phyloP scores from a whole-genome alignment of 2,888 invertebrate species.

The Pristionchus entomophagus region DNA sequence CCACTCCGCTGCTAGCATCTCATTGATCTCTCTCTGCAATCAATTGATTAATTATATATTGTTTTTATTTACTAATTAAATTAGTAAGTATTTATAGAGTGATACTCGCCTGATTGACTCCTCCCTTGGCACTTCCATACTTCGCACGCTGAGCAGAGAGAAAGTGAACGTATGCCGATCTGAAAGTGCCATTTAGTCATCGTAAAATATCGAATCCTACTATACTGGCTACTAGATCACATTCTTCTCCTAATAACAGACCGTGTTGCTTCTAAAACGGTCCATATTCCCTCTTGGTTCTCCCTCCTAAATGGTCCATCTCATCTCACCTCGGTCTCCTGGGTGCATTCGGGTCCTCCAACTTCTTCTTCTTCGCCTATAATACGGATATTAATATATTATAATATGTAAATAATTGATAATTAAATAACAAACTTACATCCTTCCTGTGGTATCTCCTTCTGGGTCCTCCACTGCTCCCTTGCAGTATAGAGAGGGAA shows the following conservation, averaged over 20 bases:
- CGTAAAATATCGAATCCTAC: no score
- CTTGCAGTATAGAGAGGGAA: slow-evolving; percentile 24
- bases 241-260: no score
- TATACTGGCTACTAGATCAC: no score
- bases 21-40: slow-evolving; percentile 36
- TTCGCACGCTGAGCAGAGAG: slow-evolving; percentile 40
- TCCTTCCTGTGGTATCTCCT: slow-evolving; percentile 47
- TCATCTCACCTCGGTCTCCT: slow-evolving; percentile 28
- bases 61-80: not conserved
- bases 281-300: no score
- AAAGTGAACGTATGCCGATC: slow-evolving; percentile 46
- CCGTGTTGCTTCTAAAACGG: no score
- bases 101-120: slow-evolving; percentile 17
- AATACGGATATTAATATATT: not conserved
- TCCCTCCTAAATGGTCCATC: not conserved
- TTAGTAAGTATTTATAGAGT: not conserved
- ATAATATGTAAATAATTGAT: not conserved
- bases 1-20: slow-evolving; percentile 44
- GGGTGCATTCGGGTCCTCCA: slow-evolving; percentile 47
- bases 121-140: slow-evolving; percentile 34
- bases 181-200: not conserved
- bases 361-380: slow-evolving; percentile 41
- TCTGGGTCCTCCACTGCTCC: slow-evolving; percentile 39
- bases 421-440: not conserved
- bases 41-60: not conserved